phyloP scores from a whole-genome alignment of 2,113 vertebrate genomes.

The Hoplias malabaricus region DNA sequence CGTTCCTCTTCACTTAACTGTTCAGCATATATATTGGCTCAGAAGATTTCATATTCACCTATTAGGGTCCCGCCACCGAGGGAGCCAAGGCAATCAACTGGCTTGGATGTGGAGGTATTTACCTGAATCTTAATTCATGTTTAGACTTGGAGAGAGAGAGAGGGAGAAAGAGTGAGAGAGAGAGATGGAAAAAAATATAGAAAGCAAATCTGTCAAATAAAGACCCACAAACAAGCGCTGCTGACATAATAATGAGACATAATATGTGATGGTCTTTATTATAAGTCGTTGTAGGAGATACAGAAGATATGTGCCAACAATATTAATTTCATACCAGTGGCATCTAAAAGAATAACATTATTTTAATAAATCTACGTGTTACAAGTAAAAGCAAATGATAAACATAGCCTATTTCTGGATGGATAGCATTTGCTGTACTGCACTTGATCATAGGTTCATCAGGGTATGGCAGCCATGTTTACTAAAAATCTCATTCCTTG shows the following conservation, averaged over 20 bases:
- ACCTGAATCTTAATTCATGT: conserved; percentile 70
- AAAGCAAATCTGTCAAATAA: background rate
- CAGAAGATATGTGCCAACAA: background rate
- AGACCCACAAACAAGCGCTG: background rate
- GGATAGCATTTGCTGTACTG: too few species aligned
- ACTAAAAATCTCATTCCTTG: too few species aligned
- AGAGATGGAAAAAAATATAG: background rate
- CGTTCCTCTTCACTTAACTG: conserved; percentile 62
- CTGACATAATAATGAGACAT: background rate
- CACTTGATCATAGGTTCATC: too few species aligned
- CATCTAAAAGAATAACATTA: too few species aligned
- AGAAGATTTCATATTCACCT: conserved; percentile 71
- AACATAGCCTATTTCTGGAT: too few species aligned
- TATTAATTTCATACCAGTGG: too few species aligned
- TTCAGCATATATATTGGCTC: conserved; percentile 70
- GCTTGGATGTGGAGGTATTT: conserved; percentile 59
- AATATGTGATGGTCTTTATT: background rate
- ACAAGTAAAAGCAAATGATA: too few species aligned
- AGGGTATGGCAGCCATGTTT: too few species aligned
- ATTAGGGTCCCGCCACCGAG: conserved; percentile 61
- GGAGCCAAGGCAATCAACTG: conserved; percentile 67
- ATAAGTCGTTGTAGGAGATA: background rate
- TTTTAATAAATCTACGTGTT: too few species aligned
- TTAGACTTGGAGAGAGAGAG: conserved; percentile 28
- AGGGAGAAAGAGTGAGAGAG: background rate